Evolutionary conservation across 2,797 vertebrate species (phyloP), one percentile per base, ranked within the genome.

Genomic region (Urocyon cinereoargenteus): DNA sequence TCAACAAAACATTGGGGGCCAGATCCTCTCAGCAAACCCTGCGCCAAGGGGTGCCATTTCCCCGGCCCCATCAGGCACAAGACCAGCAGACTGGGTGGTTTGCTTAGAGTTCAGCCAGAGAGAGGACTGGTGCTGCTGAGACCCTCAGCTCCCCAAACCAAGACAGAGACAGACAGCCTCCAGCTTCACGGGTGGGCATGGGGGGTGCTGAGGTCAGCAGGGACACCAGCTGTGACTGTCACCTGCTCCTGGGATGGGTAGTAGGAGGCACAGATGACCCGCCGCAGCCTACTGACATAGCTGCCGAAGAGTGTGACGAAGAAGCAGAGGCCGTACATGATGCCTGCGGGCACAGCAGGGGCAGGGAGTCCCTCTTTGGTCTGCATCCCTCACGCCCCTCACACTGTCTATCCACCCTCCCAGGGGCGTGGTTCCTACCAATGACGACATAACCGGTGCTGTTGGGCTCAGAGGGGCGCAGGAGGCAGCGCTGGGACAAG

Each of bases 211-310:
- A 45, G 40, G 40, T 45, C 40, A 45, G 7, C 40, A 45, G 40
- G 40, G 40, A 45, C 40, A 45, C 40, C 40, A 40, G 3, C n/a
- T 8, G 68, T 0, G 10, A 28, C 59, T 3, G 3, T 0, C 98
- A 99, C 99, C 99, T 97, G 98, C 96, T 99, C 99, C 5, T 99
- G 98, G 75, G 97, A 77, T 0, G 99, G 99, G 59, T 99, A 98
- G 96, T 98, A 99, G 2, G 85, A 94, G 0, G 99, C 98, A 3
- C 99, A 99, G 83, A 99, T 95, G 3, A 98, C 78, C 16, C 99
- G 98, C 86, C 99, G 98, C 87, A 99, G 98, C 9, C 99, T 99
- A 16, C 98, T 98, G 61, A 99, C 6, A 0, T 99, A 98, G 85
- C 95, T 98, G 36, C 99, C 99, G 0, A 97, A 98, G 88, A 99